Evolutionary conservation across 2,797 vertebrate genomes (phyloP).

Genomic region (Lithobates pipiens): DNA sequence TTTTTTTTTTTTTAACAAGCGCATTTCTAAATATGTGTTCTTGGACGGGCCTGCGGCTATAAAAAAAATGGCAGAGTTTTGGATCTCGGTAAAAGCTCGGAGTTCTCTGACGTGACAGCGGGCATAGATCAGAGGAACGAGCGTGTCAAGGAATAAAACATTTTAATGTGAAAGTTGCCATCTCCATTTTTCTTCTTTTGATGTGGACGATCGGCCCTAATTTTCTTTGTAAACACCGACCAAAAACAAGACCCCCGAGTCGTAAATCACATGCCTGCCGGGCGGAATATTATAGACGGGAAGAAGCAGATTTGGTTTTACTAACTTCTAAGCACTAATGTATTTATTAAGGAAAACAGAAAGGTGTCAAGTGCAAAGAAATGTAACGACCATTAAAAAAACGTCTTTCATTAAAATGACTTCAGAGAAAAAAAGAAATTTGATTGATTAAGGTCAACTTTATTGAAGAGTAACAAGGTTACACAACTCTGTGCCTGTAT

Average conservation of each 20-base stretch:
- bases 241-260: background rate
- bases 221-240: slow-evolving; percentile 21
- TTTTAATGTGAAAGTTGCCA: background rate
- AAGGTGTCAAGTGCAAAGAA: background rate
- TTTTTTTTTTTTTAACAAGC: background rate
- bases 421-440: too few species aligned
- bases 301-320: background rate
- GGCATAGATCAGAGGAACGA: slow-evolving; percentile 18
- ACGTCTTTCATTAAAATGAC: too few species aligned
- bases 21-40: slow-evolving; percentile 29
- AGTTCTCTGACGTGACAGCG: background rate
- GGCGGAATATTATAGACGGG: background rate
- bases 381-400: background rate
- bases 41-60: background rate
- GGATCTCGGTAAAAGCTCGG: slow-evolving; percentile 15
- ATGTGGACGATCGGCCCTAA: background rate
- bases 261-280: background rate
- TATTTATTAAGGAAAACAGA: too few species aligned
- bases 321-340: too few species aligned
- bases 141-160: slow-evolving; percentile 22
- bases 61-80: background rate
- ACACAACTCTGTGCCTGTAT: too few species aligned
- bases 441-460: too few species aligned
- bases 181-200: slow-evolving; percentile 36
- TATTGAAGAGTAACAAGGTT: too few species aligned